Conservation (phyloP, 2,113 vertebrate species). For the Glaucidium brasilianum region DNA sequence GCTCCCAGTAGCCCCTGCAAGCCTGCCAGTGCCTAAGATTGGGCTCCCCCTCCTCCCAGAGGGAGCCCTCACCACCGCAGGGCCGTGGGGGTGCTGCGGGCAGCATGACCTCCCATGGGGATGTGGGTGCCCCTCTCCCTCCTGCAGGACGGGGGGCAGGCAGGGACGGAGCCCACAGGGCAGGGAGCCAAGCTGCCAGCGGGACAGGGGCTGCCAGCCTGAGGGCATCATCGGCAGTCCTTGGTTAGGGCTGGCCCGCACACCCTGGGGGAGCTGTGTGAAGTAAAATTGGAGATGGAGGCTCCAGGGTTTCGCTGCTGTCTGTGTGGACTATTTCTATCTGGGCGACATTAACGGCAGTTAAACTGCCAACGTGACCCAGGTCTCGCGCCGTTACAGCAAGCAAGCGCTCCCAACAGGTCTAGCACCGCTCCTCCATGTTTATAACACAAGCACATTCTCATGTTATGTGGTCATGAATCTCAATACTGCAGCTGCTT, state of each 20-base stretch:
- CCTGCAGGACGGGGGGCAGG: not conserved
- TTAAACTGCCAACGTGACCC: accelerated
- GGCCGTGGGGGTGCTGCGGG: accelerated
- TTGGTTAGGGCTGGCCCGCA: not conserved
- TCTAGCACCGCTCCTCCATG: not conserved
- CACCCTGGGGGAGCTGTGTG: accelerated
- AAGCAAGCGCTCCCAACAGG: not conserved
- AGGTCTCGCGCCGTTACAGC: not conserved
- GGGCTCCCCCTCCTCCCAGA: not conserved
- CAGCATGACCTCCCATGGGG: not conserved
- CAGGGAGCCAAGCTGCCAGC: not conserved
- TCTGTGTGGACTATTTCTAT: not conserved
- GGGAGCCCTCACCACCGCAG: not conserved
- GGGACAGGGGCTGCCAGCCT: not conserved
- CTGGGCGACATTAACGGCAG: not conserved
- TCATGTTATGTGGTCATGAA: not conserved
- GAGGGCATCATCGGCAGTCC: not conserved
- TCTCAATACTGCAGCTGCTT: not conserved
- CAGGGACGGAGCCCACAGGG: not conserved
- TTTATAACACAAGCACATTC: not conserved
- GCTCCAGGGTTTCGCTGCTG: not conserved
- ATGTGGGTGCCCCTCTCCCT: not conserved
- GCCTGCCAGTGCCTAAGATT: not conserved
- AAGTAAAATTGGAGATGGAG: not conserved
- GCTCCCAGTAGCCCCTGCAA: not conserved